phyloP scores from a whole-genome alignment of 2,888 invertebrate species.

The Agrotis exclamationis region DNA sequence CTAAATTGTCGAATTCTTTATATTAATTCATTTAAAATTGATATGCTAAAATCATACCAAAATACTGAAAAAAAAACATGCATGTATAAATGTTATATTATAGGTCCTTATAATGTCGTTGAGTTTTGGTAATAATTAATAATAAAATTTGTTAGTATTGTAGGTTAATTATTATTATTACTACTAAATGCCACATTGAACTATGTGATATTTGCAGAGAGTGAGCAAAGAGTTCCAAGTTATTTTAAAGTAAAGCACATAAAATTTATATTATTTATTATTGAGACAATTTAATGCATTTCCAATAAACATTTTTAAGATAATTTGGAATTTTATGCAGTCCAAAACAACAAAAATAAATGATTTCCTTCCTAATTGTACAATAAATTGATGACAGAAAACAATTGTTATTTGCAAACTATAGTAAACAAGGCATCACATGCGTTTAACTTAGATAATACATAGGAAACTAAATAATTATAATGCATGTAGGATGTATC shows the following conservation, averaged over 20 bases:
- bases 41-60: slow-evolving; percentile 19
- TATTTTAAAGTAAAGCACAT: slow-evolving; percentile 25
- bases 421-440: slow-evolving; percentile 28
- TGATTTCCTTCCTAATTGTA: slow-evolving; percentile 19
- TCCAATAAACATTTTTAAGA: slow-evolving; percentile 9
- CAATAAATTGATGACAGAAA: slow-evolving; percentile 23
- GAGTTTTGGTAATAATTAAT: slow-evolving; percentile 45
- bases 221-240: slow-evolving; percentile 30
- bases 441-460: slow-evolving; percentile 30
- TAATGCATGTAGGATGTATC: slow-evolving; percentile 32
- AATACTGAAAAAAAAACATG: slow-evolving; percentile 15
- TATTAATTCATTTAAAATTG: neutral
- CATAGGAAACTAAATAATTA: slow-evolving; percentile 21
- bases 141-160: slow-evolving; percentile 41
- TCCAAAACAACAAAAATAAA: slow-evolving; percentile 2
- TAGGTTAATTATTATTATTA: slow-evolving; percentile 23
- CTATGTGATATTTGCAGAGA: slow-evolving; percentile 37
- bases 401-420: slow-evolving; percentile 11
- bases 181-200: slow-evolving; percentile 20
- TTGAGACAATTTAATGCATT: slow-evolving; percentile 6
- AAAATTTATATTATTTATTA: slow-evolving; percentile 2
- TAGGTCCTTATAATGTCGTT: slow-evolving; percentile 37
- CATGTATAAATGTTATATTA: slow-evolving; percentile 27
- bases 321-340: slow-evolving; percentile 14
- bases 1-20: slow-evolving; percentile 11